Evolutionary conservation across 2,888 invertebrate genomes (phyloP).

Genomic region (Hyposoter dolosus): DNA sequence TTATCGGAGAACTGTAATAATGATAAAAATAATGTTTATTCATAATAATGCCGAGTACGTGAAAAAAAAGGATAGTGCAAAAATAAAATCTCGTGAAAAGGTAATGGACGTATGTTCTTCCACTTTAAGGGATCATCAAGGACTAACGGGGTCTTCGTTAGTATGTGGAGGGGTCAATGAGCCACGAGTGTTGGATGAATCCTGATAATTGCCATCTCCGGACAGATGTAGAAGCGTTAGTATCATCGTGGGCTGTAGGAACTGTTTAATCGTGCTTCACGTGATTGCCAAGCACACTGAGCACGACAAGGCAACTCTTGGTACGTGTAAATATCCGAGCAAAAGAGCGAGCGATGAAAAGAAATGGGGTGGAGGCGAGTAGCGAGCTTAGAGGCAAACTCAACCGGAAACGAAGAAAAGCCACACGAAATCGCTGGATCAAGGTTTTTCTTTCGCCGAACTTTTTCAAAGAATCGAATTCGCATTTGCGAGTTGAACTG

Average conservation of each 20-base stretch:
- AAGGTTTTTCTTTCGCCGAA: neutral
- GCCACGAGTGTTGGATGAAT: conserved; percentile 11
- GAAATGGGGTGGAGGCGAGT: conserved; percentile 25
- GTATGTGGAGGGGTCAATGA: neutral
- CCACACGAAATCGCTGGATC: conserved; percentile 57
- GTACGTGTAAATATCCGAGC: conserved; percentile 43
- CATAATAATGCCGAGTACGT: neutral
- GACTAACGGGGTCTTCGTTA: too few relatives aligned
- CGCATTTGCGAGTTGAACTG: too few relatives aligned
- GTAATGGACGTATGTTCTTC: neutral
- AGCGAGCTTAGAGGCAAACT: conserved; percentile 36
- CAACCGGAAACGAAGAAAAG: conserved; percentile 52
- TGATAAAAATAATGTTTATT: too few relatives aligned
- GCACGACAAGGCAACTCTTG: conserved; percentile 67
- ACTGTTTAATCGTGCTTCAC: conserved; percentile 61
- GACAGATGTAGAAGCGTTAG: conserved; percentile 38
- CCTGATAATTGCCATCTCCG: conserved; percentile 15
- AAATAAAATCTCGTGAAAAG: neutral
- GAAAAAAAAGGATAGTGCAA: neutral
- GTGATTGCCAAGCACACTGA: conserved; percentile 56
- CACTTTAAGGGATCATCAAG: neutral
- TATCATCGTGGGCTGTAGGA: conserved; percentile 50
- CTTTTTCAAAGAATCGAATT: too few relatives aligned
- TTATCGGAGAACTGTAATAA: neutral
- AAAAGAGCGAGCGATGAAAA: conserved; percentile 15